Base-by-base conservation (phyloP, 2,797 vertebrate species). In the Manis crassicaudata region DNA sequence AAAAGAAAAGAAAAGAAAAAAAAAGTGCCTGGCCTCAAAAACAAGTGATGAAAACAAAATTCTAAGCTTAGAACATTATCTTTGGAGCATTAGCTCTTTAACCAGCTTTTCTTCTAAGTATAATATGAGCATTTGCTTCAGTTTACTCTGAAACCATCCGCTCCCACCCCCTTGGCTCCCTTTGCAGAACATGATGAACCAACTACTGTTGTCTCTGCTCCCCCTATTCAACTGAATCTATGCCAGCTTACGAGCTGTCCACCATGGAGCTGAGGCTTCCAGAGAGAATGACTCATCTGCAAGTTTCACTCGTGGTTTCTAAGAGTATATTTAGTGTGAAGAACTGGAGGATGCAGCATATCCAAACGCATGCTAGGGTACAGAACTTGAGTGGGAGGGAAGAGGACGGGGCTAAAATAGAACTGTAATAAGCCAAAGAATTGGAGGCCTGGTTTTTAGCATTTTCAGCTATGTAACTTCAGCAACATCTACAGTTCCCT, bases 401-500 rank as follows among this genome's bases (percentile, higher is more conserved):
- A 90, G 88, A 93, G 96, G 83, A 97, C 4, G 6, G 5, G 83
- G 70, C 87, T 97, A 95, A 97, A 98, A 97, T 96, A 98, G 75
- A 96, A 89, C 68, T 58, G 82, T 46, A 94, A 94, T 90, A 96
- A 97, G 82, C 65, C 75, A 97, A 21, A 88, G 96, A 79, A 93
- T 80, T 25, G 60, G 87, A 96, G 75, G 92, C 87, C 92, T 50
- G 80, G 83, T 37, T 58, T 37, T 58, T 95, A 75, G 87, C 68
- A 80, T 73, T 87, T 7, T 93, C 87, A 98, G 60, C 88, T 94
- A 27, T 95, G 98, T 97, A 98, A 94, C 98, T 98, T 95, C 97
- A 98, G 98, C 98, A 98, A 35, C 98, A 98, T 98, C 98, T 98
- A 98, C 97, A 98, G 98, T 97, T 98, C 96, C 95, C 76, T 29